Evolutionary conservation across 1,140 invertebrate genomes (phyloP).

Genomic region (Drosophila pseudoobscura): DNA sequence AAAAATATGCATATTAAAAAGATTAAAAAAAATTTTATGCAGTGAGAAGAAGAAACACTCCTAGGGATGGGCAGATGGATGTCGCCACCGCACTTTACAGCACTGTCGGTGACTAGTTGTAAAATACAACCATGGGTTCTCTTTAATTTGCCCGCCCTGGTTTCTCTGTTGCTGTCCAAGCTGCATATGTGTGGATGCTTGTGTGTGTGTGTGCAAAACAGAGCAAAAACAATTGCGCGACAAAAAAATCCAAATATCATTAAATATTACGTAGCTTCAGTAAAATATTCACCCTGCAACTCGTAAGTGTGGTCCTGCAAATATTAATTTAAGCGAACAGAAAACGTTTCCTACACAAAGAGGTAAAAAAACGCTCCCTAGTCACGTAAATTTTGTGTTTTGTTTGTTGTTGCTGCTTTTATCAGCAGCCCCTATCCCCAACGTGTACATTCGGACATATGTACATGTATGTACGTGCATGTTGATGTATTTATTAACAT

Average conservation of each 20-base stretch:
- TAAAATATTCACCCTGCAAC: conserved; percentile 19
- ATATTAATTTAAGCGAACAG: conserved; percentile 15
- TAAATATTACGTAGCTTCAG: conserved; percentile 51
- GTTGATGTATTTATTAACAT: conserved; percentile 62
- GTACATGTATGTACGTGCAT: conserved; percentile 15
- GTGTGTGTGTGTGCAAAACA: conserved; percentile 60
- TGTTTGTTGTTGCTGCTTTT: conserved; percentile 77
- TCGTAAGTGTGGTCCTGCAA: conserved; percentile 12
- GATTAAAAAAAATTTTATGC: conserved; percentile 34
- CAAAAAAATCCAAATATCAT: conserved; percentile 51
- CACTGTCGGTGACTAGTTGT: conserved; percentile 3
- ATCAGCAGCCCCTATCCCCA: conserved; percentile 49
- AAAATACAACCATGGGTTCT: conserved; percentile 14
- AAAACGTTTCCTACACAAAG: conserved; percentile 18
- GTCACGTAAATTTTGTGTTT: conserved; percentile 54
- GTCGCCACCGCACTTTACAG: neutral
- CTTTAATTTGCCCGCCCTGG: conserved; percentile 9
- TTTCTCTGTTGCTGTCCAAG: conserved; percentile 29
- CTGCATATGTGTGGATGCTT: conserved; percentile 27
- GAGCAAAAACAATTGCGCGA: conserved; percentile 80
- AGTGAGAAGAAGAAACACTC: conserved; percentile 1
- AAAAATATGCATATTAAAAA: conserved; percentile 41
- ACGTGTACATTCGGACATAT: conserved; percentile 39
- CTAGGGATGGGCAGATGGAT: too few species aligned
- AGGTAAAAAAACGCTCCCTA: conserved; percentile 53